Evolutionary conservation across 1,140 invertebrate species (phyloP), one percentile per base, ranked within the genome.

Genomic region (Nebria ingens): DNA sequence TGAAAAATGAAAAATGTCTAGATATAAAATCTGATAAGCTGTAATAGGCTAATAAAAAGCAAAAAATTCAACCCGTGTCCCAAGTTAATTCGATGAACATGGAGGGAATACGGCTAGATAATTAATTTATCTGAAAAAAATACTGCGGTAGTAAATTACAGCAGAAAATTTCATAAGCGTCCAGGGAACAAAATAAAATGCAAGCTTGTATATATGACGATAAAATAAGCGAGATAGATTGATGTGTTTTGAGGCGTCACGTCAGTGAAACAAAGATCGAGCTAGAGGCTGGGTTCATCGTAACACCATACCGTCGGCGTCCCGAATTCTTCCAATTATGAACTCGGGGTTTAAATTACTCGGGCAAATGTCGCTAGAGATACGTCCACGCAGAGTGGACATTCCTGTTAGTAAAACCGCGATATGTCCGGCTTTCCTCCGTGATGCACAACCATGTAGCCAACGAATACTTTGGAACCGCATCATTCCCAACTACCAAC

Each of bases 281-380:
- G 40, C 15, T 4, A 17, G 9, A 6, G 6, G 3, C 3, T 4
- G 15, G 40, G 40, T 45, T 45, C 40, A 45, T 45, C 25, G 25
- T 34, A 9, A 34, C 25, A 34, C 25, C 25, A 34, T 34, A 34
- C n/a, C n/a, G n/a, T 29, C 25, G 4, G 6, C 15, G 4, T 17
- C 15, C 40, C 3, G 40, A 45, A 45, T 45, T 12, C 40, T 45
- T 45, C 40, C 40, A 45, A 45, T 45, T 45, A 45, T 45, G 40
- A 45, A 45, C 40, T 45, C 40, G 40, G 40, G n/a, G 40, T 45
- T 45, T 45, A 45, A 45, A 45, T 45, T 45, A 45, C 40, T 45
- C 17, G 40, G 40, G 40, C 17, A 45, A 45, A 45, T 45, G 40
- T 45, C 40, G 40, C 40, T 45, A 45, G 40, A 6, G 40, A 45